A percentile compares a stretch with the other conserved stretches of the same genome.
Evolutionary conservation across 2,888 invertebrate genomes (phyloP).

Genomic region (Mesorhabditis spiculigera): DNA sequence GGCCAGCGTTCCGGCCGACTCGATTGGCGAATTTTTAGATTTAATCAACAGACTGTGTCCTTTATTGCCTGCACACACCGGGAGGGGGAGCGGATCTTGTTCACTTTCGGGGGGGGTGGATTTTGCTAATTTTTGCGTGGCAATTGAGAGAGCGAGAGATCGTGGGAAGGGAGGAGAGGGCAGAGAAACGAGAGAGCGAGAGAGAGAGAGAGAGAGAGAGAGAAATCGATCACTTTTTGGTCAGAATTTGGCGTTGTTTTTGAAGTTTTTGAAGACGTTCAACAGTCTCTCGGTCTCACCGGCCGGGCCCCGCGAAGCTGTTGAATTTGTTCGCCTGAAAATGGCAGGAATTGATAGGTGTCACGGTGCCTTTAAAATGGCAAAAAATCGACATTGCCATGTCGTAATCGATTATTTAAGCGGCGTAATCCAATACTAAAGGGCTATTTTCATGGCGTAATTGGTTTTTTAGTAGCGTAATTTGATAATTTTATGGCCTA

Average conservation of each 20-base stretch:
- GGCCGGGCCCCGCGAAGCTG: constrained; percentile 51
- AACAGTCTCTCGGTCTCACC: not conserved
- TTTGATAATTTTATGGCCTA: no score
- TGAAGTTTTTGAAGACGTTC: constrained; percentile 5
- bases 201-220: not conserved
- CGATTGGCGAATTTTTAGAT: no score
- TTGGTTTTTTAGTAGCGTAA: no score
- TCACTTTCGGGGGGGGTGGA: constrained; percentile 12
- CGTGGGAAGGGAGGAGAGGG: not conserved
- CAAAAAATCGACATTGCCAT: not conserved
- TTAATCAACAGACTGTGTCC: no score
- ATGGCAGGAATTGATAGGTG: not conserved
- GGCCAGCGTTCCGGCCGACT: no score
- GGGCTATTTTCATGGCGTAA: no score
- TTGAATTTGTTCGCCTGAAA: constrained; percentile 42
- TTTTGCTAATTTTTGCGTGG: constrained; percentile 11
- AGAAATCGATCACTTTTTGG: not conserved
- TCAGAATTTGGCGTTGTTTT: constrained; percentile 9
- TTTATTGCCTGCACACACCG: no score
- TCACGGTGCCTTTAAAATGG: not conserved
- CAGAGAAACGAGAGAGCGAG: constrained; percentile 8
- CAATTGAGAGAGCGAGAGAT: constrained; percentile 17
- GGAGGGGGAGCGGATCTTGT: constrained; percentile 3
- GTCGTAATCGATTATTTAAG: no score
- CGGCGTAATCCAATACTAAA: no score